Percentiles rank a stretch among this genome's conserved stretches.
These are phyloP conservation scores for Drepana falcataria DNA, from an alignment of 2,888 invertebrate genomes.

Conservation along the genomic window DNA sequence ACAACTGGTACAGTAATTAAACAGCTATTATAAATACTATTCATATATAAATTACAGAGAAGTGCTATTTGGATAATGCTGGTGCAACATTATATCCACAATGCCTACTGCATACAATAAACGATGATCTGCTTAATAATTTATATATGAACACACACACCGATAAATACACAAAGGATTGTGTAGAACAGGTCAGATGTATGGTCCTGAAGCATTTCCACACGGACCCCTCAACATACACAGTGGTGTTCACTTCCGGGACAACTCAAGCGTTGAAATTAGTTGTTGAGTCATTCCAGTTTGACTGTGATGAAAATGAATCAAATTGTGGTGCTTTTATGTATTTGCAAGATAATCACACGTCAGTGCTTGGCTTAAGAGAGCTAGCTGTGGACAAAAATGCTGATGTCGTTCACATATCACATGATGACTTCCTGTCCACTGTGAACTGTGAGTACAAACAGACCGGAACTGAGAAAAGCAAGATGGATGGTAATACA, in stretches of 20 bases:
- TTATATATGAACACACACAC: constrained; percentile 95
- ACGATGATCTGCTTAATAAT: constrained; percentile 82
- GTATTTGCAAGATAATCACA: constrained; percentile 94
- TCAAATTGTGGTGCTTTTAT: constrained; percentile 81
- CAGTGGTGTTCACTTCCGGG: constrained; percentile 95
- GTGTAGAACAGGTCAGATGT: constrained; percentile 89
- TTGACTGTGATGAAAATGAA: constrained; percentile 43
- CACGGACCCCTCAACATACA: constrained; percentile 87
- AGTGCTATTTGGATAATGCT: constrained; percentile 92
- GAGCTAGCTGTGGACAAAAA: constrained; percentile 81
- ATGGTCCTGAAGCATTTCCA: constrained; percentile 92
- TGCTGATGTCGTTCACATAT: constrained; percentile 76
- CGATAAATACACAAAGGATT: constrained; percentile 89
- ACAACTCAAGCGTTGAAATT: constrained; percentile 93
- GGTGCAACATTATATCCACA: constrained; percentile 91
- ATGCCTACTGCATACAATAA: constrained; percentile 82
- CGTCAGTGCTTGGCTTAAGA: constrained; percentile 95
- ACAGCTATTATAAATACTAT: constrained; percentile 6
- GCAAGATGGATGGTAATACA: constrained; percentile 47
- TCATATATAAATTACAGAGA: constrained; percentile 66
- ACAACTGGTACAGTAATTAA: neutral
- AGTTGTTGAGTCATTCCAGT: constrained; percentile 89
- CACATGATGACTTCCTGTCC: constrained; percentile 76
- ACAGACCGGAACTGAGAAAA: constrained; percentile 21
- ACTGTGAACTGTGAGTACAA: constrained; percentile 29